These are phyloP conservation scores for Brachionus angularis DNA, from an alignment of 1,140 invertebrate genomes.

Conservation along the genomic window DNA sequence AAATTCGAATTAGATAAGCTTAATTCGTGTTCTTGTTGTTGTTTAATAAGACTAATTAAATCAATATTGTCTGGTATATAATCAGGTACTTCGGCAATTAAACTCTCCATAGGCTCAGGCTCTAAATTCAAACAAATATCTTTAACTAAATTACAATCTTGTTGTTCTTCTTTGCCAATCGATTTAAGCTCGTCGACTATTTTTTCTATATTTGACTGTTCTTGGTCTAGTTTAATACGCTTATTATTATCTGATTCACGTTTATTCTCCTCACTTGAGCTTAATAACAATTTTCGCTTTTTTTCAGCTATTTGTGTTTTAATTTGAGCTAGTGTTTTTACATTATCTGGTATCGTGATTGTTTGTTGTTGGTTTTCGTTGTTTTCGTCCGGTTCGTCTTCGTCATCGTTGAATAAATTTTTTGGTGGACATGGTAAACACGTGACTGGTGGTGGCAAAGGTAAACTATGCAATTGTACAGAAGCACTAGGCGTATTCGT, in stretches of 20 bases:
- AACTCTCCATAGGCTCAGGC: not conserved
- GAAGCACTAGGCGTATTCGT: not conserved
- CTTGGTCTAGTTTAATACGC: not conserved
- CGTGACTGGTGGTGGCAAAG: not conserved
- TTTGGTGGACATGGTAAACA: not conserved
- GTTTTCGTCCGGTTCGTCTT: not conserved
- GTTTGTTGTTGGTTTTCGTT: not conserved
- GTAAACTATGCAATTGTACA: not conserved
- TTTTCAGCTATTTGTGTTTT: conserved; percentile 36
- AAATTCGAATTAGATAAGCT: no score
- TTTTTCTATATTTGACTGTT: conserved; percentile 18
- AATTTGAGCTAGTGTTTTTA: not conserved
- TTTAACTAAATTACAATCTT: not conserved
- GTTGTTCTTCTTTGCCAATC: conserved; percentile 6
- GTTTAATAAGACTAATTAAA: not conserved
- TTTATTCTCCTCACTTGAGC: not conserved
- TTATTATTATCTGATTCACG: not conserved
- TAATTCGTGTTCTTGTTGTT: not conserved
- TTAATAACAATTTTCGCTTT: conserved; percentile 2
- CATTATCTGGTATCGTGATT: not conserved
- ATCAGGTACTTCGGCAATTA: not conserved
- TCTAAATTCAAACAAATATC: not conserved
- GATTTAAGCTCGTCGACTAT: conserved; percentile 27
- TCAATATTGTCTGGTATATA: not conserved
- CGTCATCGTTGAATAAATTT: conserved; percentile 36